These are phyloP conservation scores for Vanacampus margaritifer DNA, from an alignment of 2,113 vertebrate genomes.

Conservation along the genomic window DNA sequence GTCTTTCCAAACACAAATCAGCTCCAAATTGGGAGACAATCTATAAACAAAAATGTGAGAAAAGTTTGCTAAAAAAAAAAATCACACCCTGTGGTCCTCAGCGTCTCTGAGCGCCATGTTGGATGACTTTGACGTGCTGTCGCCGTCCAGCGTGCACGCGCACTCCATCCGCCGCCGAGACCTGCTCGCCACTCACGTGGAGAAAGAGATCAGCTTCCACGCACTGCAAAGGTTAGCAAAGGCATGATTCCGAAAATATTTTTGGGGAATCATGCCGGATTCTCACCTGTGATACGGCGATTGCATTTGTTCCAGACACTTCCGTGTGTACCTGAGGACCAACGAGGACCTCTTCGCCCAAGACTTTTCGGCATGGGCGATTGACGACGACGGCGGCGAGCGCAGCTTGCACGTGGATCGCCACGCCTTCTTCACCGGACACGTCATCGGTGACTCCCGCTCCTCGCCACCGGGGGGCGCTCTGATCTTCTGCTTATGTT, in stretches of 20 bases:
- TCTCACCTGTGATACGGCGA: too few species aligned
- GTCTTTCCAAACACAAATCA: too few species aligned
- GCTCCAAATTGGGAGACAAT: too few species aligned
- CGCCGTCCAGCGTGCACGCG: conserved; percentile 79
- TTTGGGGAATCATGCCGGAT: too few species aligned
- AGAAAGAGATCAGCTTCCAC: conserved; percentile 86
- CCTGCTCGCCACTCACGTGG: conserved; percentile 77
- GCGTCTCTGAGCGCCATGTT: conserved; percentile 78
- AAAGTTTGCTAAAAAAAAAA: neutral
- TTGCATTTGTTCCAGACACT: conserved; percentile 70
- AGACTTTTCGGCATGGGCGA: conserved; percentile 80
- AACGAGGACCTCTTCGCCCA: conserved; percentile 86
- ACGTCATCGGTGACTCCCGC: conserved; percentile 81
- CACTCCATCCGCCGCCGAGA: conserved; percentile 85
- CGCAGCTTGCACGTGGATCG: conserved; percentile 72
- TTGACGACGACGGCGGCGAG: conserved; percentile 80
- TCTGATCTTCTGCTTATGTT: neutral
- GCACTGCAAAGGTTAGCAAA: conserved; percentile 86
- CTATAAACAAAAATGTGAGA: too few species aligned
- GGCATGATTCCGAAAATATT: neutral
- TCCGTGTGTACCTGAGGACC: conserved; percentile 89
- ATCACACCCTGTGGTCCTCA: conserved; percentile 10
- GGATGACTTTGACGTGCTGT: conserved; percentile 87
- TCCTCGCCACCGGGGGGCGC: neutral
- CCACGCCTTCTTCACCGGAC: conserved; percentile 90